Evolutionary conservation across 1,140 invertebrate genomes (phyloP), one percentile per base, ranked within the genome.

Genomic region (Coptotermes formosanus): DNA sequence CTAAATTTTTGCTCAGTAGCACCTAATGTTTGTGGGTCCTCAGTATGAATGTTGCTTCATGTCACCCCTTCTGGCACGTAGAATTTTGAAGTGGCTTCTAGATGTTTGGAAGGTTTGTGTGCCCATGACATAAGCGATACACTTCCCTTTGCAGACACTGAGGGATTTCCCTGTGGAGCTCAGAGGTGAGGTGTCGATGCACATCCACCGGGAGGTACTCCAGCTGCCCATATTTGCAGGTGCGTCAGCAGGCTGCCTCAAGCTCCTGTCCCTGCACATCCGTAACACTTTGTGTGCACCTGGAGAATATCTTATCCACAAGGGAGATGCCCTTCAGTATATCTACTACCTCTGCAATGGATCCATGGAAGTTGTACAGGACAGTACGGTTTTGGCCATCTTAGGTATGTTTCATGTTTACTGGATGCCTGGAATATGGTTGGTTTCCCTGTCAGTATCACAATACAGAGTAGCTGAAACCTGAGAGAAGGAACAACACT

Each of bases 341-440:
- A 96, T 99, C 88, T 99, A 99, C 92, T 98, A 98, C 90, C 94
- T 99, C 59, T 98, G 97, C 90, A 98, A 98, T 89, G 99, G 98
- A 9, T 99, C 98, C 11, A 99, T 99, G 95, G 98, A 99, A 92
- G 98, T 99, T 64, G 96, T 99, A 87, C 98, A 99, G 91, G 97
- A 99, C 90, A 96, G 96, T 87, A 98, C 99, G 95, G 98, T 99
- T 83, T 98, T 99, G 32, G 98, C 98, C 82, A 99, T 99, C 90
- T 93, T 99, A 89, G 98, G 98, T 99, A 93, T 93, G 92, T 89
- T 48, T n/a, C 25, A 9, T n/a, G 52, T 55, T 48, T 16, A 55
- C 52, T 55, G 19, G 52, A 55, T 16, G 3, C 11, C 9, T 55
- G 12, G 45, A 48, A 48, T 6, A 7, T 7, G 6, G 12, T 12